Conservation (phyloP, 2,888 invertebrate genomes). For the Epicampocera succincta region DNA sequence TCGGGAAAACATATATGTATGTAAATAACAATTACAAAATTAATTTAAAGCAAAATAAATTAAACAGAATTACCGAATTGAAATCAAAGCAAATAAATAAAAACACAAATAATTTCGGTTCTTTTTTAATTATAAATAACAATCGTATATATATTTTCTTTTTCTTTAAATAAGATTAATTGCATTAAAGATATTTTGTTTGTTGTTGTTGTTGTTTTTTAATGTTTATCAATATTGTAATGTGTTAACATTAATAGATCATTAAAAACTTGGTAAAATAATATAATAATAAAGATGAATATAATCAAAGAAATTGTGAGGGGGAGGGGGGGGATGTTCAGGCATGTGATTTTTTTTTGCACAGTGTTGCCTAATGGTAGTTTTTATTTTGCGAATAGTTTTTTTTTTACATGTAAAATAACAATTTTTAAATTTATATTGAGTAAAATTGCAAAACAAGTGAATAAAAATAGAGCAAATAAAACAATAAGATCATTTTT, state of each 20-base stretch:
- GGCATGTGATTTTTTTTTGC: constrained; percentile 73
- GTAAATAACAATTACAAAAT: no score
- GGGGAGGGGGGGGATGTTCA: constrained; percentile 73
- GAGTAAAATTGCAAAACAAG: constrained; percentile 65
- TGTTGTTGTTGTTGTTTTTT: constrained; percentile 58
- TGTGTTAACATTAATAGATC: constrained; percentile 63
- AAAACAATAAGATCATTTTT: constrained; percentile 57
- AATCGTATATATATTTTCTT: constrained; percentile 77
- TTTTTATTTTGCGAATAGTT: constrained; percentile 30
- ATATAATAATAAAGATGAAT: constrained; percentile 55
- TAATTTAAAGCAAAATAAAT: background rate
- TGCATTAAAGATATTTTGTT: constrained; percentile 69
- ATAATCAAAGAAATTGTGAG: constrained; percentile 48
- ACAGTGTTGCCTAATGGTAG: constrained; percentile 24
- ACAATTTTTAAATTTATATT: constrained; percentile 64
- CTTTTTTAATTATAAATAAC: constrained; percentile 80
- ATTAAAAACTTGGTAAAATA: constrained; percentile 60
- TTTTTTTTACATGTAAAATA: constrained; percentile 59
- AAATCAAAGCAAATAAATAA: constrained; percentile 67
- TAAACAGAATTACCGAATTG: constrained; percentile 64
- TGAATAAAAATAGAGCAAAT: constrained; percentile 31
- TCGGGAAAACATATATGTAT: no score
- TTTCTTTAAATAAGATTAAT: constrained; percentile 75
- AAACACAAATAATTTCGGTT: constrained; percentile 75
- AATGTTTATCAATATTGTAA: constrained; percentile 65